Evolutionary conservation across 2,797 vertebrate species (phyloP).

Genomic region (Psittacula echo): DNA sequence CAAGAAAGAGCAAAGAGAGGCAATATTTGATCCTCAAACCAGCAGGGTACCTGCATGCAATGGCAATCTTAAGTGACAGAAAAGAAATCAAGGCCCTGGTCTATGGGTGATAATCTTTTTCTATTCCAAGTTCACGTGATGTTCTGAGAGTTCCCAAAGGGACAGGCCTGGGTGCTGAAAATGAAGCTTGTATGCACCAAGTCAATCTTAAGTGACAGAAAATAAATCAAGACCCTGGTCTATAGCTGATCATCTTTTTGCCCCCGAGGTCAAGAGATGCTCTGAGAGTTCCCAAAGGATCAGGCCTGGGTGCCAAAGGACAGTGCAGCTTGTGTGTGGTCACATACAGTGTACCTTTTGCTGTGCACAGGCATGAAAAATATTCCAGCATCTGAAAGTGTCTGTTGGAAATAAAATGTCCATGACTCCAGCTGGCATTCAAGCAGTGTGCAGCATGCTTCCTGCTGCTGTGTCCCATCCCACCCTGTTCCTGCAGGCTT

Average conservation of each 20-base stretch:
- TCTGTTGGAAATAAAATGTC: not conserved
- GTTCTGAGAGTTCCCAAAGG: not conserved
- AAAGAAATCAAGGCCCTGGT: not conserved
- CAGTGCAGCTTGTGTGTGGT: not conserved
- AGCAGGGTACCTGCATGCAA: not conserved
- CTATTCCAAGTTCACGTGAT: not conserved
- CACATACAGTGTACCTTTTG: accelerated
- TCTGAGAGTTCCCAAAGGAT: not conserved
- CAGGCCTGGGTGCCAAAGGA: not conserved
- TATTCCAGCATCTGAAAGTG: not conserved
- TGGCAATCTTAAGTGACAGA: not conserved
- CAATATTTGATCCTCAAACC: not conserved
- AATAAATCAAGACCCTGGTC: not conserved
- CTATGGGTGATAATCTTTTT: not conserved
- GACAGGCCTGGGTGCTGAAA: not conserved
- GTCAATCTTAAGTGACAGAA: not conserved
- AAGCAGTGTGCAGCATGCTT: not conserved
- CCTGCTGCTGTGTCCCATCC: not conserved
- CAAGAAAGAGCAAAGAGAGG: not conserved
- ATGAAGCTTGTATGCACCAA: not conserved
- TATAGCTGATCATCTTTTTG: not conserved
- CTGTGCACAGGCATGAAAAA: not conserved
- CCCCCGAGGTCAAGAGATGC: not conserved
- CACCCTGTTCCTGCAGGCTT: not conserved
- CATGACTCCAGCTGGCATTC: not conserved